These are phyloP conservation scores for Xyrichtys novacula DNA, from an alignment of 2,797 vertebrate species.

Conservation along the genomic window DNA sequence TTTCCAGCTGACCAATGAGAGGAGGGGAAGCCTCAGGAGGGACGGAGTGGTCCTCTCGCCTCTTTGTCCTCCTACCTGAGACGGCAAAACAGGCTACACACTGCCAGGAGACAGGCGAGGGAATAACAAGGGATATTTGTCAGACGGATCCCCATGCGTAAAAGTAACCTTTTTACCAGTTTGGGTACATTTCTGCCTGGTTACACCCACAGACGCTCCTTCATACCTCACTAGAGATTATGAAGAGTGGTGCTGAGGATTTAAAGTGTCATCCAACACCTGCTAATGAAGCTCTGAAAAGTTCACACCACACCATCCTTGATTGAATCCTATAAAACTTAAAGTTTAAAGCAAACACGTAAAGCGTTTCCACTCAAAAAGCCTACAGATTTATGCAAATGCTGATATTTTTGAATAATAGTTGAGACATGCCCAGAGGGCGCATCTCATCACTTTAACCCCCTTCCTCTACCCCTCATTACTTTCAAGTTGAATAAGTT, in stretches of 20 bases:
- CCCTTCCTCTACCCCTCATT: conserved; percentile 2
- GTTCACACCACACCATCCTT: background rate
- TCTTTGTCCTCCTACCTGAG: conserved; percentile 70
- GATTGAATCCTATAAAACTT: background rate
- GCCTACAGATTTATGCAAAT: conserved; percentile 31
- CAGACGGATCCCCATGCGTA: background rate
- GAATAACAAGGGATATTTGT: background rate
- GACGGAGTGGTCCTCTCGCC: conserved; percentile 60
- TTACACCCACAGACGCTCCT: background rate
- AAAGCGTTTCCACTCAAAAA: background rate
- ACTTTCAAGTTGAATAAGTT: conserved; percentile 43
- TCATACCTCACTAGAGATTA: background rate
- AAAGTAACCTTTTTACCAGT: background rate
- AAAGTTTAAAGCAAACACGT: background rate
- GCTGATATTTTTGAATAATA: conserved; percentile 39
- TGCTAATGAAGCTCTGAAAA: conserved; percentile 8
- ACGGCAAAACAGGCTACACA: conserved; percentile 39
- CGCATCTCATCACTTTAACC: conserved; percentile 31
- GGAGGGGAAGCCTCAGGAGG: conserved; percentile 44
- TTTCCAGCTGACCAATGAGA: conserved; percentile 66
- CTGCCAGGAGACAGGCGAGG: conserved; percentile 1
- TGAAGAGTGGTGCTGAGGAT: background rate
- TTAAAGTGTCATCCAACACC: background rate
- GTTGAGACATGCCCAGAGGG: conserved; percentile 24
- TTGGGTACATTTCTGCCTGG: background rate